Evolutionary conservation across 2,113 vertebrate genomes (phyloP).

Genomic region (Todiramphus saurophagus): DNA sequence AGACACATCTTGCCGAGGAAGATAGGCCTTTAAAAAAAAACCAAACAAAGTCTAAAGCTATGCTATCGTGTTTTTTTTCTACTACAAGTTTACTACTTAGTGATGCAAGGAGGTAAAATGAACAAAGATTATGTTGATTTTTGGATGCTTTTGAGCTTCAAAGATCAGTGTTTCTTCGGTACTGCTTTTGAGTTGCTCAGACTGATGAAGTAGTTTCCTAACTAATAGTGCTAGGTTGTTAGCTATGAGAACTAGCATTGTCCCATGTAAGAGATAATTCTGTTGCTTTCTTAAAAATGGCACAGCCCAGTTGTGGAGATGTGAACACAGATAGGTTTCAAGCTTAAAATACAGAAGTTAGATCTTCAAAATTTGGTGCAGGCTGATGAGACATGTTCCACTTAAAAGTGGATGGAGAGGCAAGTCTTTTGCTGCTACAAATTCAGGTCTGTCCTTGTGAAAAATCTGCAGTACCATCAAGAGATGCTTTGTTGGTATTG

Average conservation of each 20-base stretch:
- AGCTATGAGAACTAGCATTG: not conserved
- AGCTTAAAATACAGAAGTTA: not conserved
- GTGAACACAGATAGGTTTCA: not conserved
- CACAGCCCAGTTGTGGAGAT: not conserved
- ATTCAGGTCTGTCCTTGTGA: not conserved
- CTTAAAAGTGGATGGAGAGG: not conserved
- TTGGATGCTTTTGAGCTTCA: not conserved
- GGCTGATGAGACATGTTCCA: not conserved
- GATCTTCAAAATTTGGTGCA: not conserved
- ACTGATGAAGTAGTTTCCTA: not conserved
- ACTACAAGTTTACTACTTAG: not conserved
- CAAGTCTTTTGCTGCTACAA: not conserved
- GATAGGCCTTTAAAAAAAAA: rapidly evolving
- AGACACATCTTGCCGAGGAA: not conserved
- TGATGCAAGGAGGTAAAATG: not conserved
- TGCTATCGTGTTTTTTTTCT: not conserved
- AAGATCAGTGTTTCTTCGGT: not conserved
- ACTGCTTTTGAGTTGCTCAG: not conserved
- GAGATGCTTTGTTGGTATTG: not conserved
- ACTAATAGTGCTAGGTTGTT: not conserved
- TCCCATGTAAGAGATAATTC: not conserved
- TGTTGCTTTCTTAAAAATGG: not conserved
- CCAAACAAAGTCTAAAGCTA: not conserved
- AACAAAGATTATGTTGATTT: not conserved
- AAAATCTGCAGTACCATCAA: not conserved